Evolutionary conservation across 35 echinoderm and acorn worm species (phyloP).

Genomic region (Apostichopus japonicus): DNA sequence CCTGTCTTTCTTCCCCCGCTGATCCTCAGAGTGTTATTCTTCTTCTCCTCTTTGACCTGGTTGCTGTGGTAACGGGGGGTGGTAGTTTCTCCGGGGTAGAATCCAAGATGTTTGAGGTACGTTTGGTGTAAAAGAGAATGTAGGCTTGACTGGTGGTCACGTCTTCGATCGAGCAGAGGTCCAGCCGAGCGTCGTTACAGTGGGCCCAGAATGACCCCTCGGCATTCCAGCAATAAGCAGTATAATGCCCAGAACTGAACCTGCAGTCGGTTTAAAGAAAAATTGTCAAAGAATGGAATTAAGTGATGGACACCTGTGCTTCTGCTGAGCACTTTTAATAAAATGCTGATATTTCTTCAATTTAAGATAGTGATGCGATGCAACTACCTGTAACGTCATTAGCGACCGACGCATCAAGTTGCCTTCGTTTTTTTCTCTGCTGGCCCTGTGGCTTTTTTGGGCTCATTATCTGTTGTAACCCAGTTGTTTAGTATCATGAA

Average conservation of each 20-base stretch:
- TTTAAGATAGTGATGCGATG: neutral
- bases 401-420: too few species aligned
- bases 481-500: too few species aligned
- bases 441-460: too few species aligned
- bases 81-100: conserved; percentile 31
- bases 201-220: conserved; percentile 94
- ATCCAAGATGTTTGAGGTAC: conserved; percentile 56
- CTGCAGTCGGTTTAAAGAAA: conserved; percentile 23
- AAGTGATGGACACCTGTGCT: neutral
- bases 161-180: conserved; percentile 88
- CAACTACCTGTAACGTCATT: neutral
- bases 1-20: neutral
- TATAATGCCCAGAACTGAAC: conserved; percentile 96
- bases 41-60: conserved; percentile 29
- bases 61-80: neutral
- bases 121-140: conserved; percentile 95
- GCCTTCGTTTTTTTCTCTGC: too few species aligned
- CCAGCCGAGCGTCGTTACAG: conserved; percentile 91
- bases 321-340: neutral
- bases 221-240: conserved; percentile 88
- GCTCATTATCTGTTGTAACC: too few species aligned
- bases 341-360: neutral
- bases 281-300: neutral
- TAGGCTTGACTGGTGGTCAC: conserved; percentile 89
- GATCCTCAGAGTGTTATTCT: conserved; percentile 15